Base-by-base conservation (phyloP, 1,140 invertebrate genomes). In the Microplitis demolitor region DNA sequence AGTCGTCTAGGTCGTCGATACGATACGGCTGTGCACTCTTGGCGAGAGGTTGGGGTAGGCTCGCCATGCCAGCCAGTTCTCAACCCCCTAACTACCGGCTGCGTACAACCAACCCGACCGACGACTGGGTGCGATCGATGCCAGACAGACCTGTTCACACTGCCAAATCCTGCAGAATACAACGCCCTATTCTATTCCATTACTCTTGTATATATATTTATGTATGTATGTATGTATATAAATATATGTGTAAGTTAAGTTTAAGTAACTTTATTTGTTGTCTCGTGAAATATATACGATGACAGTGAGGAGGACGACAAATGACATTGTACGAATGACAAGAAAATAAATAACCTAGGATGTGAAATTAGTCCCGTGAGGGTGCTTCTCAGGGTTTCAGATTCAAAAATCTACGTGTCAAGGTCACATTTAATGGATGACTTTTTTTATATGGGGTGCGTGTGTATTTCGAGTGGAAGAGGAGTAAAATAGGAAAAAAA, bases 91-190 rank as follows among this genome's bases (percentile, higher is more conserved):
- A 45, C 39, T 45, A 6, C 39, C 11, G 39, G 39, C 39, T 45
- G 39, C 39, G 39, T 45, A 45, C 39, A 45, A 45, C 39, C 39
- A 45, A 45, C 39, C 39, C 39, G 39, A 45, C 39, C 39, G 39
- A 45, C 71, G 70, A 75, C 54, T 72, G 78, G 74, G 73, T 71
- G 76, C 80, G 86, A 87, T 87, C 86, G 86, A 87, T 87, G 85
- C 86, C 84, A 87, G 86, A 87, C 85, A 86, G 85, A 84, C 83
- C 80, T 81, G 81, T 85, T 86, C 83, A 78, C 82, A 85, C 84
- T 79, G 82, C 82, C 82, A 83, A 86, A 87, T 87, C 84, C 83
- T 78, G 76, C 79, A 79, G 54, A 58, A 62, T 61, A 69, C 66
- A 68, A 68, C 71, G 64, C 63, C 71, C 54, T 66, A 63, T 64